Base-by-base conservation (phyloP, 92 coral and sea anemone species). In the Montipora capitata region DNA sequence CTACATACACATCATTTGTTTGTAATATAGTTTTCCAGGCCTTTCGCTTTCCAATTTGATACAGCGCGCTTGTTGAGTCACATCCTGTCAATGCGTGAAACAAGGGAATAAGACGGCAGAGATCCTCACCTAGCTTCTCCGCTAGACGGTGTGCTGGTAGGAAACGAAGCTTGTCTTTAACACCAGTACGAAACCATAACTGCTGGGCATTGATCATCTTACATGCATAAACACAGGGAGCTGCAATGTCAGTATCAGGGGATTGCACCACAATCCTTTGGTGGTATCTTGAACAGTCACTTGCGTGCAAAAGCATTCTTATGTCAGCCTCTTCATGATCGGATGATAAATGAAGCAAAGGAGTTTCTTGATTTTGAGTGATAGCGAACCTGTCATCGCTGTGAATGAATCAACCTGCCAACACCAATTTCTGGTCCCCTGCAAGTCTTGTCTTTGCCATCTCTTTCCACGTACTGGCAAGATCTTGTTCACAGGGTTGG, bases 321-420 rank as follows among this genome's bases (percentile, higher is more conserved):
- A 68, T 77, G 43, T 77, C 82, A 52, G 52, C 52, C 78, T 89
- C 81, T 77, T 90, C 89, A n/a, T 84, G 93, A 76, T 84, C 74
- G 68, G 57, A 43, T n/a, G 61, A n/a, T 3, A 84, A 75, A 61
- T 67, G 12, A 20, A 49, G 64, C 62, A 63, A 42, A 40, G 61
- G 42, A 72, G 45, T 18, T 72, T 18, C 72, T 63, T 70, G 73
- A 16, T 61, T 66, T 57, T 59, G 51, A 48, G 45, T 18, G 74
- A 76, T 44, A 2, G 74, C 43, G 18, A n/a, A 41, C 65, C 65
- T 20, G 59, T 75, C 72, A 9, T 70, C 43, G 42, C 85, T 44
- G 40, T 75, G 45, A 16, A 52, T 48, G 73, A 76, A 59, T 56
- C 77, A 71, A 39, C 78, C 88, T 42, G 84, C 52, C 71, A 82